A percentile compares a stretch with the other conserved stretches of the same genome.
These are phyloP conservation scores for Corydoras sp. DNA, from an alignment of 2,113 vertebrate genomes.

Conservation along the genomic window DNA sequence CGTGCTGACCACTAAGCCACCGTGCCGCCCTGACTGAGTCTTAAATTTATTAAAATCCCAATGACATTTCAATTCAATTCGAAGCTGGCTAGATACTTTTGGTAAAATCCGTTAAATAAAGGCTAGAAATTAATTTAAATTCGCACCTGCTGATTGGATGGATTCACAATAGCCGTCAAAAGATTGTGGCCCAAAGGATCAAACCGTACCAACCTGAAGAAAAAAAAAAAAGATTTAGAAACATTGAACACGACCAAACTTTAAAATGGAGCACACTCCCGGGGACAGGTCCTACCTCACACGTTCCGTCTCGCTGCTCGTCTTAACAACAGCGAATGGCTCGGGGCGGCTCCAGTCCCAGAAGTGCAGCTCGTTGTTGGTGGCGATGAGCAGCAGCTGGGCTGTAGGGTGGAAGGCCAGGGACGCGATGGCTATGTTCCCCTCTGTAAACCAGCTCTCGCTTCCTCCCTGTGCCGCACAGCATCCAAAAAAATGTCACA, in stretches of 20 bases:
- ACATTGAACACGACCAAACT: background rate
- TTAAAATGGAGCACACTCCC: background rate
- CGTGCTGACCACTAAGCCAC: too few species aligned
- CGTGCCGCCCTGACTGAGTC: too few species aligned
- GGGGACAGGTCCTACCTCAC: constrained; percentile 71
- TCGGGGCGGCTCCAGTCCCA: constrained; percentile 99
- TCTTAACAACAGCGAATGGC: constrained; percentile 96
- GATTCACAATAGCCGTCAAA: constrained; percentile 95
- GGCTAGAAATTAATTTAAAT: too few species aligned
- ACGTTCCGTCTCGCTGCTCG: constrained; percentile 90
- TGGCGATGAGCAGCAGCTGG: constrained; percentile 96
- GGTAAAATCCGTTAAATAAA: too few species aligned
- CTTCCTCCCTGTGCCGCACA: constrained; percentile 79
- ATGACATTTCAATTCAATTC: too few species aligned
- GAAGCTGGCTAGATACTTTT: too few species aligned
- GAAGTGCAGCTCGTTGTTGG: constrained; percentile 96
- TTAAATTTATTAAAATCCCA: too few species aligned
- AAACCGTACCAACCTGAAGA: constrained; percentile 88
- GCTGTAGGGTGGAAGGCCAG: constrained; percentile 95
- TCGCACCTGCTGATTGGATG: constrained; percentile 94
- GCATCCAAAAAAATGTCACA: too few species aligned
- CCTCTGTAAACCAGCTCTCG: constrained; percentile 98
- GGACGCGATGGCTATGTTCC: constrained; percentile 95
- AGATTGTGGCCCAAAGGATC: constrained; percentile 97
- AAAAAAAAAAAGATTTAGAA: constrained; percentile 33